A percentile compares a stretch with the other conserved stretches of the same genome.
Conservation (phyloP, 1,140 invertebrate genomes). For the Leptinotarsa texana region DNA sequence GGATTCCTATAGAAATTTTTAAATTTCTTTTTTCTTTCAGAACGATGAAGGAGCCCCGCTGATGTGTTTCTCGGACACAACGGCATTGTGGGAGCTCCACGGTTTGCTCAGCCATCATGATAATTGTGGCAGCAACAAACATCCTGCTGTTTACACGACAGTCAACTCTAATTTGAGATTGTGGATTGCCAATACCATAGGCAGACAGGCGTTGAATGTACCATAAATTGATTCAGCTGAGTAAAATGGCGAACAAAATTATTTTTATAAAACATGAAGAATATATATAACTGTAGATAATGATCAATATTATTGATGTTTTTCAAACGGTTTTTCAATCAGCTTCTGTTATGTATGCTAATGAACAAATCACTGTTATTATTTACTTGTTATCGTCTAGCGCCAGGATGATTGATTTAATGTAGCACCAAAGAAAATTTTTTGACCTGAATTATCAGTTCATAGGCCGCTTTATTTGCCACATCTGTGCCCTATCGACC, state of each 20-base stretch:
- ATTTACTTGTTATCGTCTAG: not conserved
- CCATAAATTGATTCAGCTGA: not conserved
- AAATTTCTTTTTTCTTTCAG: slow-evolving; percentile 55
- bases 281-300: not conserved
- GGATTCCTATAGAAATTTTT: no score
- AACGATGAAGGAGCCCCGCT: slow-evolving; percentile 69
- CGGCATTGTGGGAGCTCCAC: slow-evolving; percentile 63
- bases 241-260: not conserved
- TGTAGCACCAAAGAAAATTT: not conserved
- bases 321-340: not conserved
- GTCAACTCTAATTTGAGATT: slow-evolving; percentile 48
- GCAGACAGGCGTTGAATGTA: slow-evolving; percentile 31
- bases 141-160: slow-evolving; percentile 63
- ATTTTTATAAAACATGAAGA: not conserved
- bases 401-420: not conserved
- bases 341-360: slow-evolving; percentile 2
- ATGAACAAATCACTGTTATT: not conserved
- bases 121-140: slow-evolving; percentile 61
- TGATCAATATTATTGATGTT: not conserved
- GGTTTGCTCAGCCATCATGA: slow-evolving; percentile 65
- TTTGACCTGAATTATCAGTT: not conserved
- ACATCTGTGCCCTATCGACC: not conserved
- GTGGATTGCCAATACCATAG: slow-evolving; percentile 55
- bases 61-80: slow-evolving; percentile 63
- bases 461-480: not conserved